Percentiles rank a stretch among this genome's conserved stretches.
Conservation (phyloP, 2,113 vertebrate species). For the Melanocharis versteri region DNA sequence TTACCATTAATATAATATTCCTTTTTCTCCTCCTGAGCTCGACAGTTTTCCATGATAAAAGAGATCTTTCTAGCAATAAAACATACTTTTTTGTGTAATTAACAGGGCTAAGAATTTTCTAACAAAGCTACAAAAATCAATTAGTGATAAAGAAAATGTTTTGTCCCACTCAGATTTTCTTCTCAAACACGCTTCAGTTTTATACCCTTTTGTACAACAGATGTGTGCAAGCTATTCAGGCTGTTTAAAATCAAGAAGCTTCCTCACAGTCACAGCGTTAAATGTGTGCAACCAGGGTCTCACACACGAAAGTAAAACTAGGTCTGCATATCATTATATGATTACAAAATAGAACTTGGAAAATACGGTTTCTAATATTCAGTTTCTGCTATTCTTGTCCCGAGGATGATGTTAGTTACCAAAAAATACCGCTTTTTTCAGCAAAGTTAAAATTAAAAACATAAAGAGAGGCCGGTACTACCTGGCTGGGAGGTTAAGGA, state of each 20-base stretch:
- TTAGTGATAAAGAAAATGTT: neutral
- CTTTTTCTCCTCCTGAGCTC: neutral
- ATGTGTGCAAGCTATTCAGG: neutral
- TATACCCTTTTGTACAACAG: neutral
- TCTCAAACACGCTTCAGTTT: neutral
- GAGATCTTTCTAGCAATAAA: neutral
- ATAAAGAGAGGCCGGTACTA: neutral
- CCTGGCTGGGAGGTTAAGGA: neutral
- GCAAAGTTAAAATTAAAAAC: neutral
- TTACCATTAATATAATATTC: neutral
- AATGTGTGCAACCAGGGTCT: neutral
- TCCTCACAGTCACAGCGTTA: neutral
- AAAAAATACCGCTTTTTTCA: rapidly evolving
- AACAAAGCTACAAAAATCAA: neutral
- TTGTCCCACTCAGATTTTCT: neutral
- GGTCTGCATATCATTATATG: neutral
- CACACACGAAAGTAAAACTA: neutral
- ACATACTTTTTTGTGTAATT: neutral
- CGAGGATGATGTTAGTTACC: neutral
- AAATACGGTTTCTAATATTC: neutral
- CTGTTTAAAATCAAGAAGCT: neutral
- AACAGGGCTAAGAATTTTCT: neutral
- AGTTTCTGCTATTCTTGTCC: neutral
- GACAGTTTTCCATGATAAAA: neutral
- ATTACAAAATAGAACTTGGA: neutral